Percentiles rank a stretch among this genome's conserved stretches.
Conservation (phyloP, 2,888 invertebrate genomes). For the Charanyca ferruginea region DNA sequence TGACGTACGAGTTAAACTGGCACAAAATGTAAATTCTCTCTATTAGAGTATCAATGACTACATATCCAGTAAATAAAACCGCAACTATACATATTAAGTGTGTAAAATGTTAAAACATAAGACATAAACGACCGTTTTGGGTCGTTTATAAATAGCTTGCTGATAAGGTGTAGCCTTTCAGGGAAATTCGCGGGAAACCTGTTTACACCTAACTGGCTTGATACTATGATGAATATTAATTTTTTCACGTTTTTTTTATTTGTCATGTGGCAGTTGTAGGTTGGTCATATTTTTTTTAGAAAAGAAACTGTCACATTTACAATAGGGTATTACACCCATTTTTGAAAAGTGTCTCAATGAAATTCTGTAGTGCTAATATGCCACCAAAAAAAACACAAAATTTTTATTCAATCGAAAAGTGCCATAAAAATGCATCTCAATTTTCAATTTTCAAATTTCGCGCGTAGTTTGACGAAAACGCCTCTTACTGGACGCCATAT, state of each 20-base stretch:
- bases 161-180: slow-evolving; percentile 32
- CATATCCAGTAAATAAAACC: slow-evolving; percentile 6
- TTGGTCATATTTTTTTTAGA: too few species aligned
- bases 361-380: too few species aligned
- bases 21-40: not conserved
- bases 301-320: too few species aligned
- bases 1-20: not conserved
- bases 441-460: too few species aligned
- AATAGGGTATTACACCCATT: too few species aligned
- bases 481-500: too few species aligned
- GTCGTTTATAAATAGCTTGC: slow-evolving; percentile 43
- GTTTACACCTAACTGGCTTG: not conserved
- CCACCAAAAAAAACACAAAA: too few species aligned
- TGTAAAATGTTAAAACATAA: slow-evolving; percentile 21
- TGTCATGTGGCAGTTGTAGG: too few species aligned
- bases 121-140: slow-evolving; percentile 4
- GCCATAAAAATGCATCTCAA: too few species aligned
- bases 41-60: slow-evolving; percentile 2
- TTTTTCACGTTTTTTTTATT: not conserved
- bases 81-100: not conserved
- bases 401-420: too few species aligned
- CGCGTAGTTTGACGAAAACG: too few species aligned
- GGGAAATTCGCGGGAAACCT: slow-evolving; percentile 20
- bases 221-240: not conserved
- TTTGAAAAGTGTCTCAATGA: too few species aligned